phyloP scores from a whole-genome alignment of 2,113 vertebrate genomes.

The Aspidoscelis tigris region DNA sequence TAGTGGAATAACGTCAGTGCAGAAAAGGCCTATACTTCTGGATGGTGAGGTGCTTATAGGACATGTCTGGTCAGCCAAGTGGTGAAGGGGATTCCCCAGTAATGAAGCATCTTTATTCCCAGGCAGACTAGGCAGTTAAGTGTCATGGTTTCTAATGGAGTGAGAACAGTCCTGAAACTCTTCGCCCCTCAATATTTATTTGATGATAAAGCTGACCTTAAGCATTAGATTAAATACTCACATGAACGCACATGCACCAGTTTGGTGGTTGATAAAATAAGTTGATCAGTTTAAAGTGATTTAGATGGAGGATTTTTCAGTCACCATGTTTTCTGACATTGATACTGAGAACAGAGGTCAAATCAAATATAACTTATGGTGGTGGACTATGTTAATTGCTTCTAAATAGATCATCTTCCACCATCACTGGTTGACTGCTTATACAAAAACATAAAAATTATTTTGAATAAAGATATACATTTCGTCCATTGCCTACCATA shows the following conservation, averaged over 20 bases:
- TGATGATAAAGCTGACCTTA: constrained; percentile 44
- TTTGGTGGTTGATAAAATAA: constrained; percentile 41
- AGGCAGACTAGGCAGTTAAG: too few relatives aligned
- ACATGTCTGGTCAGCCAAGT: too few relatives aligned
- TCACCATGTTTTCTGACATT: not conserved
- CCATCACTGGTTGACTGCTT: not conserved
- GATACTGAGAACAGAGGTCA: not conserved
- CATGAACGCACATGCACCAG: not conserved
- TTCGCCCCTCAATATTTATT: constrained; percentile 3
- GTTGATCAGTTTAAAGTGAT: constrained; percentile 32
- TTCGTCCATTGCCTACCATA: not conserved
- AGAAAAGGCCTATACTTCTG: too few relatives aligned
- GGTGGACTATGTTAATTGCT: not conserved
- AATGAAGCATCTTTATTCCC: too few relatives aligned
- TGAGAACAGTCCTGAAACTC: too few relatives aligned
- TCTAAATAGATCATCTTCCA: not conserved
- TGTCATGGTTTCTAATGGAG: too few relatives aligned
- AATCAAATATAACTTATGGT: not conserved
- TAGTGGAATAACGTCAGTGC: too few relatives aligned
- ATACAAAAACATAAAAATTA: not conserved
- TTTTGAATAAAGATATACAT: not conserved
- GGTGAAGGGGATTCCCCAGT: too few relatives aligned
- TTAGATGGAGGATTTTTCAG: constrained; percentile 25
- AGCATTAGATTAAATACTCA: constrained; percentile 31
- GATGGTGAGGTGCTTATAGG: too few relatives aligned